Conservation (phyloP, 53 echinoderm and acorn worm species). For the Holothuria scabra region DNA sequence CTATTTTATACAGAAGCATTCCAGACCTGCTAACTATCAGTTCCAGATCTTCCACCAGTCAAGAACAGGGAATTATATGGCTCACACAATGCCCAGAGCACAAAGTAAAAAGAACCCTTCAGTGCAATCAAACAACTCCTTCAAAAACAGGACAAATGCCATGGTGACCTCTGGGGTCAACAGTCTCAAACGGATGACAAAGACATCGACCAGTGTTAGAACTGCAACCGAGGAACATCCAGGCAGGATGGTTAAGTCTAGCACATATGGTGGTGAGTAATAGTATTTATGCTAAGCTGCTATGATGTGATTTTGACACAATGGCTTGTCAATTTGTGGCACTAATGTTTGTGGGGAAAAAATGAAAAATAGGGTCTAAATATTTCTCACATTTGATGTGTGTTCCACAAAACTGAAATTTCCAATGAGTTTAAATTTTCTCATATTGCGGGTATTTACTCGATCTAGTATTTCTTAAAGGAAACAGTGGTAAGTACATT, state of each 20-base stretch:
- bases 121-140: conserved; percentile 18
- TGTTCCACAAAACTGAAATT: too few relatives aligned
- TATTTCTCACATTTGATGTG: too few relatives aligned
- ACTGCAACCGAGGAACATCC: background rate
- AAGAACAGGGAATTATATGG: conserved; percentile 67
- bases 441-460: too few relatives aligned
- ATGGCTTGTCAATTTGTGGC: too few relatives aligned
- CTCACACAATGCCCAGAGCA: conserved; percentile 28
- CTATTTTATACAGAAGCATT: conserved; percentile 63
- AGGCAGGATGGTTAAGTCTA: conserved; percentile 24
- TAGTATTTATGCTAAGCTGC: too few relatives aligned
- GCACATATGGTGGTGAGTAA: conserved; percentile 20
- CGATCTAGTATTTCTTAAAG: too few relatives aligned
- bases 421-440: too few relatives aligned
- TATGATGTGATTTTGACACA: too few relatives aligned
- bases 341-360: too few relatives aligned
- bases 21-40: conserved; percentile 93
- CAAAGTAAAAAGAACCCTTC: background rate
- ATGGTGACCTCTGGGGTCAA: conserved; percentile 86
- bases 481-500: too few relatives aligned
- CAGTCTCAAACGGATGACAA: conserved; percentile 86
- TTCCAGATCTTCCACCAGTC: conserved; percentile 88
- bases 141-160: conserved; percentile 71
- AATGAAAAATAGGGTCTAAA: too few relatives aligned
- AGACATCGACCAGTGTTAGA: conserved; percentile 3